Percentiles rank a stretch among this genome's conserved stretches.
phyloP scores from a whole-genome alignment of 2,888 invertebrate genomes.

The Drosophila formosana region DNA sequence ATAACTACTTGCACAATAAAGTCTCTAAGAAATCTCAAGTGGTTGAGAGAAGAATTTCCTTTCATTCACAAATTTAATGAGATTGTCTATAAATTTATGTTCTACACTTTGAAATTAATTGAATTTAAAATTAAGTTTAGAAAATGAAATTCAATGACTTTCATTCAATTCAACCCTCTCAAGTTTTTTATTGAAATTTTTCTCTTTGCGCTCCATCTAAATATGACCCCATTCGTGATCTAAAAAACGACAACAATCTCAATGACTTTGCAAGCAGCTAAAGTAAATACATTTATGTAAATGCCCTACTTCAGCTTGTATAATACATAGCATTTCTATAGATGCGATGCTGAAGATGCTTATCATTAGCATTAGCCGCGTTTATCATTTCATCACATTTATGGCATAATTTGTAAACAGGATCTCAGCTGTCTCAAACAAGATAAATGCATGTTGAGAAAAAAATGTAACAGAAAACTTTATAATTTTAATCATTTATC shows the following conservation, averaged over 20 bases:
- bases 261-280: background rate
- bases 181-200: background rate
- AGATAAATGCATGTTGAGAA: constrained; percentile 25
- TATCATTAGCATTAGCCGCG: constrained; percentile 5
- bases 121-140: background rate
- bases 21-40: background rate
- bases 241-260: background rate
- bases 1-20: background rate
- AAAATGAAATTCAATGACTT: background rate
- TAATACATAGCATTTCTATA: background rate
- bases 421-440: constrained; percentile 22
- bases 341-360: background rate
- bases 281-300: background rate
- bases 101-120: too few relatives aligned
- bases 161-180: background rate
- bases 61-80: too few relatives aligned
- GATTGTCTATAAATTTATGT: too few relatives aligned
- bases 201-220: background rate
- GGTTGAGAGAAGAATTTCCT: too few relatives aligned
- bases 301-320: background rate
- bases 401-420: constrained; percentile 35
- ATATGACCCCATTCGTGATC: background rate
- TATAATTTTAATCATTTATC: constrained; percentile 32
- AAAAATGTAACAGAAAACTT: constrained; percentile 6
- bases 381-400: constrained; percentile 29